Percentiles rank a stretch among this genome's conserved stretches.
phyloP scores from a whole-genome alignment of 92 coral and sea anemone genomes.

The Palythoa caribaeorum region DNA sequence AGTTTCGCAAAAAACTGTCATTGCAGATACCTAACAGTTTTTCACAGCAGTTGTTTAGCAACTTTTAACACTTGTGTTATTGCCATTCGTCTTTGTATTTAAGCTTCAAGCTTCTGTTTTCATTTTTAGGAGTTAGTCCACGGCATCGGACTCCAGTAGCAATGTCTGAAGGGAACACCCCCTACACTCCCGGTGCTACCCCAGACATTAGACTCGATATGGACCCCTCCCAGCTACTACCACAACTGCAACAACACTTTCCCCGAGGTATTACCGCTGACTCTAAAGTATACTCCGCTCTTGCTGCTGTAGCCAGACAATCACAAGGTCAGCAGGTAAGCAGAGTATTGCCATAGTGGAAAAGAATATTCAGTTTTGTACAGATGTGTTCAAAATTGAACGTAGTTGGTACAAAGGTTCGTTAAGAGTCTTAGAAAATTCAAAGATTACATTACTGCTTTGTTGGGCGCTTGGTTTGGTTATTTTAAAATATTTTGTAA shows the following conservation, averaged over 20 bases:
- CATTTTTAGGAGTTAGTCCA: conserved; percentile 81
- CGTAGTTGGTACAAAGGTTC: too few species aligned
- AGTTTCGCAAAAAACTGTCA: too few species aligned
- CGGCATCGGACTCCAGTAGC: conserved; percentile 81
- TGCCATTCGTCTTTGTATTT: not conserved
- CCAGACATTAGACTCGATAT: conserved; percentile 82
- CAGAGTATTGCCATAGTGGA: not conserved
- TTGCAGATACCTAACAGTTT: too few species aligned
- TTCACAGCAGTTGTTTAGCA: too few species aligned
- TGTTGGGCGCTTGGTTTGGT: too few species aligned
- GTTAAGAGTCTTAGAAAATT: too few species aligned
- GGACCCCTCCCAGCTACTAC: conserved; percentile 90
- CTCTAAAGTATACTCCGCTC: conserved; percentile 82
- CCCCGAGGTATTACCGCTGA: conserved; percentile 84
- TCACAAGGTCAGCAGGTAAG: conserved; percentile 64
- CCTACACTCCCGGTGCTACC: conserved; percentile 97
- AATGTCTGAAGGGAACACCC: conserved; percentile 95
- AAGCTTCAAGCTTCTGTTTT: not conserved
- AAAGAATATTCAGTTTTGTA: not conserved
- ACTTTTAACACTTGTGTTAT: not conserved
- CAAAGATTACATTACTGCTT: too few species aligned
- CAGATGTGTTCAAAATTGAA: not conserved
- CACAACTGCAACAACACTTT: conserved; percentile 90
- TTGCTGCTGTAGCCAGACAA: conserved; percentile 79
- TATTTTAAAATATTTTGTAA: too few species aligned